These are phyloP conservation scores for Poecilus cupreus DNA, from an alignment of 2,888 invertebrate genomes.

Conservation along the genomic window DNA sequence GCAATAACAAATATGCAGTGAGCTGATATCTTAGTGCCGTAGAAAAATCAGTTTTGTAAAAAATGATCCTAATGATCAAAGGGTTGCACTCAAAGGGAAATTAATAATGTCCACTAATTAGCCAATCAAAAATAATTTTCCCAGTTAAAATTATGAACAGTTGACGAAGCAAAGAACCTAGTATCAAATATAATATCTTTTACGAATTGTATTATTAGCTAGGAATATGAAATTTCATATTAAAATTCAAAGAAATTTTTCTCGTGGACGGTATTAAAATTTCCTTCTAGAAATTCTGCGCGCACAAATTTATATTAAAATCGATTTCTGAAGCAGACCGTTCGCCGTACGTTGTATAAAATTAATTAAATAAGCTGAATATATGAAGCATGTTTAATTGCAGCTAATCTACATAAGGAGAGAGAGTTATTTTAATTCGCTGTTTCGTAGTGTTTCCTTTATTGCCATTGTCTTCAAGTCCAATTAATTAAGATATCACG, in stretches of 20 bases:
- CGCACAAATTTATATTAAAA: not conserved
- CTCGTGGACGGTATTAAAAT: not conserved
- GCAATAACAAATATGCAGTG: too few species aligned
- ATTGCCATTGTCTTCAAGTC: too few species aligned
- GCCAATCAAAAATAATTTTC: not conserved
- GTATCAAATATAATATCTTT: not conserved
- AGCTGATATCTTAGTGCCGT: not conserved
- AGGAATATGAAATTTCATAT: not conserved
- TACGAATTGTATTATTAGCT: not conserved
- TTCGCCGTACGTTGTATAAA: not conserved
- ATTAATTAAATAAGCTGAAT: constrained; percentile 38
- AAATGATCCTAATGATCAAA: too few species aligned
- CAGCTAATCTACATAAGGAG: too few species aligned
- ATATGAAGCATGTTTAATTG: not conserved
- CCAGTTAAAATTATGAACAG: not conserved
- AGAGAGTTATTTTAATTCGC: too few species aligned
- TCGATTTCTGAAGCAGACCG: not conserved
- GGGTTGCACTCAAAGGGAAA: too few species aligned
- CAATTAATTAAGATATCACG: too few species aligned
- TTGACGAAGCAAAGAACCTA: not conserved
- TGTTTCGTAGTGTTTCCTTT: too few species aligned
- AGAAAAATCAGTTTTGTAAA: not conserved
- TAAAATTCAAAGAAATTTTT: not conserved
- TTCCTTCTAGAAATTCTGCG: not conserved
- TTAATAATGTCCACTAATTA: too few species aligned